phyloP scores from a whole-genome alignment of 1,140 invertebrate species.

The Armadillidium nasatum region DNA sequence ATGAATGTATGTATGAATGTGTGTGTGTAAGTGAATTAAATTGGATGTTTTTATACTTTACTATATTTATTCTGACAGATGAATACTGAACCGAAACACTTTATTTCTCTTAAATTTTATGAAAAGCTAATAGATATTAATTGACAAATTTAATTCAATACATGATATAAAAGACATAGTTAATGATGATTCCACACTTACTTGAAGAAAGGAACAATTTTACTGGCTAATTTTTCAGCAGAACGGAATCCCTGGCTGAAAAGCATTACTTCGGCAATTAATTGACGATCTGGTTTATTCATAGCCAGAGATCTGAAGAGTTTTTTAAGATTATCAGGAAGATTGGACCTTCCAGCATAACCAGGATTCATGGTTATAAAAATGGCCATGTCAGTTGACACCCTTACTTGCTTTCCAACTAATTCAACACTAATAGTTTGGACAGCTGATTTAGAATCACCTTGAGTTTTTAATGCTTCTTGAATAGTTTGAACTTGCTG shows the following conservation, averaged over 20 bases:
- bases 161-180: no score
- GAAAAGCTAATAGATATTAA: no score
- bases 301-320: conserved; percentile 96
- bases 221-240: conserved; percentile 94
- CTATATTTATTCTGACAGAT: no score
- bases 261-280: conserved; percentile 98
- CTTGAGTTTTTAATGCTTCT: conserved; percentile 82
- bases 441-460: conserved; percentile 60
- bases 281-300: conserved; percentile 95
- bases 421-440: conserved; percentile 70
- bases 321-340: conserved; percentile 98
- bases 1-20: no score
- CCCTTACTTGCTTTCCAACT: conserved; percentile 90
- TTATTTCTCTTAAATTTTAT: no score
- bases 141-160: no score
- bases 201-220: conserved; percentile 99
- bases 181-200: conserved; percentile 52
- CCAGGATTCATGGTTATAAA: conserved; percentile 99
- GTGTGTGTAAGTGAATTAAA: no score
- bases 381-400: conserved; percentile 98
- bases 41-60: no score
- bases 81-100: no score
- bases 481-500: conserved; percentile 85
- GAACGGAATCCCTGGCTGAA: conserved; percentile 98
- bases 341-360: conserved; percentile 95